Percentiles rank a stretch among this genome's conserved stretches.
Evolutionary conservation across 2,888 invertebrate species (phyloP).

Genomic region (Lasioglossum figueresi): DNA sequence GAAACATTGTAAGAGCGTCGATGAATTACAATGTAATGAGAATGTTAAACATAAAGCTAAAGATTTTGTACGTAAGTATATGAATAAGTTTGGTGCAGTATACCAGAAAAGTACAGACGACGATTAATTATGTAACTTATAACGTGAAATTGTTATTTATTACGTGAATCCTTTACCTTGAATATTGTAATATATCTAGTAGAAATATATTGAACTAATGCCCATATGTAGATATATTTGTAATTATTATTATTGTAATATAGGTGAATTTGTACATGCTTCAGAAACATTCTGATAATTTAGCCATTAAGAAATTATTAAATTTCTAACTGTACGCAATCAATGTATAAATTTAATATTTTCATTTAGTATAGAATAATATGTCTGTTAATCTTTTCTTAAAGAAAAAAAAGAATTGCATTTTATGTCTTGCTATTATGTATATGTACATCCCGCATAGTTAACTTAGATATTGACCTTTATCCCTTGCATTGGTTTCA

Average conservation of each 20-base stretch:
- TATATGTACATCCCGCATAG: constrained; percentile 49
- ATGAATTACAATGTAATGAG: constrained; percentile 94
- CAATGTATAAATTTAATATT: constrained; percentile 58
- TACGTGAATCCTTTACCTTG: constrained; percentile 55
- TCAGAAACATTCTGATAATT: constrained; percentile 66
- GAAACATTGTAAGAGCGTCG: constrained; percentile 94
- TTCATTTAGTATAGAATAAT: constrained; percentile 53
- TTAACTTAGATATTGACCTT: constrained; percentile 45
- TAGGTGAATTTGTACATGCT: constrained; percentile 72
- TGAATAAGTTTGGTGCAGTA: constrained; percentile 95
- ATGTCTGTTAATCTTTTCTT: constrained; percentile 56
- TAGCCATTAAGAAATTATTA: constrained; percentile 60
- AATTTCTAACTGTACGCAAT: constrained; percentile 65
- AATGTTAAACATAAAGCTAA: constrained; percentile 97
- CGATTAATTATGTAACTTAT: constrained; percentile 77
- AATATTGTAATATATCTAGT: constrained; percentile 57
- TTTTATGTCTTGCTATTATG: constrained; percentile 54
- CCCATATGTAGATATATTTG: constrained; percentile 70
- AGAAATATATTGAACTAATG: constrained; percentile 65
- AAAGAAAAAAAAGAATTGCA: constrained; percentile 52
- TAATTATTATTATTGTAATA: constrained; percentile 71
- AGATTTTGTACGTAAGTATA: constrained; percentile 97
- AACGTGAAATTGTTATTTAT: constrained; percentile 72
- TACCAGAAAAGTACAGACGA: constrained; percentile 90
- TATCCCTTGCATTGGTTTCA: constrained; percentile 48